Conservation (phyloP, 2,797 vertebrate genomes). For the Myripristis murdjan region DNA sequence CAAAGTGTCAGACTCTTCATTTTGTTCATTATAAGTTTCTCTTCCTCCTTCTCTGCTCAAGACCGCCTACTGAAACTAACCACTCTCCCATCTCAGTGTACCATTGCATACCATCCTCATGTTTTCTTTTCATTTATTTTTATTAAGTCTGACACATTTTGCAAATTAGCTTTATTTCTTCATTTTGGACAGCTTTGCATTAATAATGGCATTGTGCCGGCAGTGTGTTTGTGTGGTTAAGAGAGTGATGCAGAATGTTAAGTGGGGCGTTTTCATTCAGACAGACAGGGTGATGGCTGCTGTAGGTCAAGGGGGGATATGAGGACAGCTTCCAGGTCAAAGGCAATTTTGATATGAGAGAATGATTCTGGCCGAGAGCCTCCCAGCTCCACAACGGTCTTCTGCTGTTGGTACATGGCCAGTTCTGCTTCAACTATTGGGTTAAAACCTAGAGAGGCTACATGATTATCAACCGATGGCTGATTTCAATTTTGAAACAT, state of each 20-base stretch:
- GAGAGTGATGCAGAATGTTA: constrained; percentile 8
- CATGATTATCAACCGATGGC: no score
- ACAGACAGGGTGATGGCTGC: constrained; percentile 22
- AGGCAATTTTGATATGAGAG: neutral
- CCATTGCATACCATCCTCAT: neutral
- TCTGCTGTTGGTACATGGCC: neutral
- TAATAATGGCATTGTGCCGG: constrained; percentile 13
- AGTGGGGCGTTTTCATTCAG: constrained; percentile 6
- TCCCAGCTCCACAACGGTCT: no score
- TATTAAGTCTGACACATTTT: neutral
- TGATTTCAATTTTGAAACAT: no score
- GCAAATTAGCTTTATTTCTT: constrained; percentile 23
- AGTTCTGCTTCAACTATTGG: no score
- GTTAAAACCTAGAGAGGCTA: no score
- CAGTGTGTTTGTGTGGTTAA: neutral
- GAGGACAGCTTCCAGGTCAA: constrained; percentile 7
- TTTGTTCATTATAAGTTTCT: constrained; percentile 47
- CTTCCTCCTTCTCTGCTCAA: constrained; percentile 6
- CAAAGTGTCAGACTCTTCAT: constrained; percentile 28
- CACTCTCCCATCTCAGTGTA: neutral
- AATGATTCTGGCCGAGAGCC: neutral
- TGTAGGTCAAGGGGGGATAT: neutral
- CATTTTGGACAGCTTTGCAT: constrained; percentile 35
- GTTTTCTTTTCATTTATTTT: neutral
- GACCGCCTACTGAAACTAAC: constrained; percentile 1